phyloP scores from a whole-genome alignment of 2,113 vertebrate genomes.

The Panthera tigris region DNA sequence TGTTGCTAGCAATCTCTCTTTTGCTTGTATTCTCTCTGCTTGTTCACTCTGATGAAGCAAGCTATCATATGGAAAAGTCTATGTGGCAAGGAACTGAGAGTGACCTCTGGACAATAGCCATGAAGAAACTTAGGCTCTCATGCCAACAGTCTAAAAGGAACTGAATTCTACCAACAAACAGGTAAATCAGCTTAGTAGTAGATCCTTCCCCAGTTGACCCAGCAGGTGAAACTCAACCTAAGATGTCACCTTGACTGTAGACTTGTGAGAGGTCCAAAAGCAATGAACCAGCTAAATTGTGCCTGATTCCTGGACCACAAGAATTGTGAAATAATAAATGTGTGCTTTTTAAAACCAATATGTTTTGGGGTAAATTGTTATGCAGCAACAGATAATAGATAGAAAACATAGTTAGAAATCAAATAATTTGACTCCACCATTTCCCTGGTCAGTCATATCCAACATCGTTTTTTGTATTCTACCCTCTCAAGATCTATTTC shows the following conservation, averaged over 20 bases:
- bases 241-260: too few species aligned
- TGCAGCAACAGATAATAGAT: not conserved
- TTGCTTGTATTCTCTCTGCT: not conserved
- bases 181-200: not conserved
- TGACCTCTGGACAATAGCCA: not conserved
- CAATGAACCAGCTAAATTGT: not conserved
- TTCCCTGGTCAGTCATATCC: not conserved
- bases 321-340: not conserved
- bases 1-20: not conserved
- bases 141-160: not conserved
- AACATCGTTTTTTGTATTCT: not conserved
- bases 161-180: not conserved
- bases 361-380: not conserved
- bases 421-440: not conserved
- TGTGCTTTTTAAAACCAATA: not conserved
- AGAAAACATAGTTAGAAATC: not conserved
- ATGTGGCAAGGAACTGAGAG: not conserved
- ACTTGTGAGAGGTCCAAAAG: not conserved
- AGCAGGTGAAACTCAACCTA: not conserved
- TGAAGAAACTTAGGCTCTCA: not conserved
- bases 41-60: not conserved
- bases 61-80: not conserved
- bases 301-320: not conserved
- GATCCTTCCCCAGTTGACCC: not conserved
- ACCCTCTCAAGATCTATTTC: not conserved